Evolutionary conservation across 2,797 vertebrate species (phyloP).

Genomic region (Lepidocolaptes lacrymiger): DNA sequence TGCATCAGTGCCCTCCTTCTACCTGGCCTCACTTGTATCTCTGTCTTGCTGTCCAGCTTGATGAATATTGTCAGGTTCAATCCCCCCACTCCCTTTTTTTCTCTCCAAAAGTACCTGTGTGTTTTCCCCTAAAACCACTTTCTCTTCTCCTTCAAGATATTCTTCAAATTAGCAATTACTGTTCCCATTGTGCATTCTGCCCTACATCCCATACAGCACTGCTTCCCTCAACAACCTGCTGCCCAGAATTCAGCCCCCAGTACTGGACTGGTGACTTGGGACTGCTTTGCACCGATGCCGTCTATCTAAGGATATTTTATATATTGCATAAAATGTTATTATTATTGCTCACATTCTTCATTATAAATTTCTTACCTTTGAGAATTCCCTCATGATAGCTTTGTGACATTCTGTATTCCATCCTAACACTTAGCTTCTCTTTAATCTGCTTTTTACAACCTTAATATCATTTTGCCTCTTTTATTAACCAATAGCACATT

Average conservation of each 20-base stretch:
- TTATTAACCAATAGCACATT: not conserved
- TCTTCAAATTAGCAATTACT: not conserved
- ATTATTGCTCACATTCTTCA: not conserved
- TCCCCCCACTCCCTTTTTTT: fast-evolving
- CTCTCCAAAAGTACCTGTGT: not conserved
- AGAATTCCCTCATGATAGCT: not conserved
- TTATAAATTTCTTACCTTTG: not conserved
- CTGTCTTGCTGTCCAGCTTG: fast-evolving
- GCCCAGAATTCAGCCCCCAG: not conserved
- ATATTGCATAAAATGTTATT: not conserved
- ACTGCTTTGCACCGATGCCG: not conserved
- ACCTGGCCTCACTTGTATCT: not conserved
- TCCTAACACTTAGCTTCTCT: not conserved
- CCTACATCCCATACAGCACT: not conserved
- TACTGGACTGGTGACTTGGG: not conserved
- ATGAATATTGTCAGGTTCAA: not conserved
- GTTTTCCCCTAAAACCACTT: not conserved
- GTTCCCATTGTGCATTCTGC: not conserved
- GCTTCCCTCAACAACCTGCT: not conserved
- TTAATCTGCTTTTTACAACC: not conserved
- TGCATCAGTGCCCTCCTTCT: not conserved
- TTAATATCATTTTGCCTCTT: not conserved
- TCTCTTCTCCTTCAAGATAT: not conserved
- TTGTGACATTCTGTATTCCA: not conserved
- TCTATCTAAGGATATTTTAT: not conserved